Conservation (phyloP, 2,888 invertebrate species). For the Exephanes ischioxanthus region DNA sequence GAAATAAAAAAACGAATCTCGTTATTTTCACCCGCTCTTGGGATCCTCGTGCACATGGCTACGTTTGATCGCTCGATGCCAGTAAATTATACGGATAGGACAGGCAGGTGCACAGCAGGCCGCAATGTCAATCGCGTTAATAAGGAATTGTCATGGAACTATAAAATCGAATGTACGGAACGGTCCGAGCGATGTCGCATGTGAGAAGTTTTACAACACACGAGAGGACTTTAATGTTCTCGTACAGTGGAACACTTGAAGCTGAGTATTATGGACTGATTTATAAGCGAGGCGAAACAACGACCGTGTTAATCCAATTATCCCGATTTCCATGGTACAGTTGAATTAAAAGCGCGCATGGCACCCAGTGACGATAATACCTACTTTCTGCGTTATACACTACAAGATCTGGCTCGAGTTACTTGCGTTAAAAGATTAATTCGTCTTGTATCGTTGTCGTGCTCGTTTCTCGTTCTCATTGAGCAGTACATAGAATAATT, state of each 20-base stretch:
- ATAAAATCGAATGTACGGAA: neutral
- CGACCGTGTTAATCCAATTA: constrained; percentile 33
- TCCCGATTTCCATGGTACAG: constrained; percentile 9
- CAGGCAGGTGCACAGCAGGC: neutral
- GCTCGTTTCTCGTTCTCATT: constrained; percentile 12
- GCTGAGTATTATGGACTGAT: constrained; percentile 16
- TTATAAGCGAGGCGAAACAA: constrained; percentile 12
- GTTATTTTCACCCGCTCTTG: neutral
- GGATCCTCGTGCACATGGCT: neutral
- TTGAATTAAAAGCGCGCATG: constrained; percentile 5
- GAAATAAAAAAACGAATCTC: neutral
- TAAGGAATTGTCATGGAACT: neutral
- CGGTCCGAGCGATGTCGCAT: neutral
- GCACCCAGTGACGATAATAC: neutral
- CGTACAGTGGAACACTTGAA: neutral
- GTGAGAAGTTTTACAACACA: constrained; percentile 12
- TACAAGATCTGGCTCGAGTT: neutral
- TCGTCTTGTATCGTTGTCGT: neutral
- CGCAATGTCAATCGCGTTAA: neutral
- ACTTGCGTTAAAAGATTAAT: constrained; percentile 35
- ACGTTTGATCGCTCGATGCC: neutral
- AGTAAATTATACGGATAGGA: neutral
- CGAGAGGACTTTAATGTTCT: constrained; percentile 31
- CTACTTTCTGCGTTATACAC: neutral
- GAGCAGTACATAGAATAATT: constrained; percentile 5